Percentiles rank a stretch among this genome's conserved stretches.
These are phyloP conservation scores for Heterodera filipjevi DNA, from an alignment of 2,888 invertebrate species.

Conservation along the genomic window DNA sequence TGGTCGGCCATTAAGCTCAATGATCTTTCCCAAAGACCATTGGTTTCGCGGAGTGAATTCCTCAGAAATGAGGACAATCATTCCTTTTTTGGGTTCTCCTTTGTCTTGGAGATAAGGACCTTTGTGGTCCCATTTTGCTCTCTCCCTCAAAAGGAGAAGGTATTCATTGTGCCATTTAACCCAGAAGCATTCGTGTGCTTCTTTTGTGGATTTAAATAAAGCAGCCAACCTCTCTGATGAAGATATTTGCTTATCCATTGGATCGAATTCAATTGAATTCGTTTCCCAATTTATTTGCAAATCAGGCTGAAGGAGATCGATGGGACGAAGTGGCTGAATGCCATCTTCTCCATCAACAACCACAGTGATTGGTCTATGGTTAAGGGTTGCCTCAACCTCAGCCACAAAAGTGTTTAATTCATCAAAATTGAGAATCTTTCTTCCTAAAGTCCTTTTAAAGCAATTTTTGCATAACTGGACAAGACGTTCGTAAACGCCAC, in stretches of 20 bases:
- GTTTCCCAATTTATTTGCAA: not conserved
- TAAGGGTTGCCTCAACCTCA: conserved; percentile 28
- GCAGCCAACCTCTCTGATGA: not conserved
- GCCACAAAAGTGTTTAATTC: conserved; percentile 26
- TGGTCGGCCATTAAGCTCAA: not conserved
- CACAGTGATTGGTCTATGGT: conserved; percentile 22
- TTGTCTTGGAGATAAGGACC: not conserved
- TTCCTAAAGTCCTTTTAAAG: conserved; percentile 8
- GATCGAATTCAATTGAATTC: not conserved
- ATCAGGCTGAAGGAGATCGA: conserved; percentile 16
- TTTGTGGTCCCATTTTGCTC: not conserved
- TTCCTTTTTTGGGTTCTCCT: not conserved
- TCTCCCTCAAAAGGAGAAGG: not conserved
- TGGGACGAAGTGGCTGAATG: not conserved
- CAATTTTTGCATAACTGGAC: conserved; percentile 15
- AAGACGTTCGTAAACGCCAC: conserved; percentile 23
- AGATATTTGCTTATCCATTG: not conserved
- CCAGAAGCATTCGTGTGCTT: not conserved
- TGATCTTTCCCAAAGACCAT: conserved; percentile 14
- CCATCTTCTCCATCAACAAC: not conserved
- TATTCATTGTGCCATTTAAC: not conserved
- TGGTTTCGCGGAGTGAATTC: not conserved
- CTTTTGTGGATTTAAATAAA: not conserved
- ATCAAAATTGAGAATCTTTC: not conserved
- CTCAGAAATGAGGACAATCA: not conserved